phyloP scores from a whole-genome alignment of 2,888 invertebrate species.

The Drosophila aldrichi region DNA sequence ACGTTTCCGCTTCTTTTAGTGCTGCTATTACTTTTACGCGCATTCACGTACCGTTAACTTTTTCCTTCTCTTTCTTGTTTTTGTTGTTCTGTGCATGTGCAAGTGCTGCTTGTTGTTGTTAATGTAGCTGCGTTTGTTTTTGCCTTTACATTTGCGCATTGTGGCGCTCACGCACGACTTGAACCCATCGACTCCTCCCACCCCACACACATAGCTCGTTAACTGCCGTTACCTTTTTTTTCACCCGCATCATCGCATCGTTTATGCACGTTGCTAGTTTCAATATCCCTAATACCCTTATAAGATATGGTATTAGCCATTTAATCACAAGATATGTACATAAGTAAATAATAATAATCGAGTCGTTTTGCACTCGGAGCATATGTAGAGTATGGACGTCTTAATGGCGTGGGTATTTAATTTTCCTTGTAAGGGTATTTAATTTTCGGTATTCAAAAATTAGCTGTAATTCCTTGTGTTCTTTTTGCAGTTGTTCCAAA shows the following conservation, averaged over 20 bases:
- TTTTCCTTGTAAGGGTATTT: not conserved
- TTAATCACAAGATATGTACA: not conserved
- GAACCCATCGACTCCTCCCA: constrained; percentile 14
- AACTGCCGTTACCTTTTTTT: constrained; percentile 31
- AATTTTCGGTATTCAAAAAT: not conserved
- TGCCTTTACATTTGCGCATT: constrained; percentile 59
- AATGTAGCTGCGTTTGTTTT: constrained; percentile 17
- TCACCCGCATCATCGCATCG: constrained; percentile 51
- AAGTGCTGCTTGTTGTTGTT: constrained; percentile 37
- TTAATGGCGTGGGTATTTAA: no score
- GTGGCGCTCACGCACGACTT: constrained; percentile 66
- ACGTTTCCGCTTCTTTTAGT: constrained; percentile 38
- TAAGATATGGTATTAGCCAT: not conserved
- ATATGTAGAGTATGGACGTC: no score
- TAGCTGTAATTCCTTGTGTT: not conserved
- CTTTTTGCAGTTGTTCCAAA: not conserved
- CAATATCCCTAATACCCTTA: not conserved
- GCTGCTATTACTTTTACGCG: constrained; percentile 16
- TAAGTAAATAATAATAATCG: not conserved
- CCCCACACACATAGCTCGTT: not conserved
- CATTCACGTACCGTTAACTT: constrained; percentile 46
- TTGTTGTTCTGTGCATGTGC: constrained; percentile 39
- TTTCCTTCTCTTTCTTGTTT: not conserved
- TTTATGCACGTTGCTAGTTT: not conserved
- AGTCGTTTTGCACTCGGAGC: no score